Percentiles rank a stretch among this genome's conserved stretches.
Conservation (phyloP, 2,888 invertebrate species). For the Crematogaster levior region DNA sequence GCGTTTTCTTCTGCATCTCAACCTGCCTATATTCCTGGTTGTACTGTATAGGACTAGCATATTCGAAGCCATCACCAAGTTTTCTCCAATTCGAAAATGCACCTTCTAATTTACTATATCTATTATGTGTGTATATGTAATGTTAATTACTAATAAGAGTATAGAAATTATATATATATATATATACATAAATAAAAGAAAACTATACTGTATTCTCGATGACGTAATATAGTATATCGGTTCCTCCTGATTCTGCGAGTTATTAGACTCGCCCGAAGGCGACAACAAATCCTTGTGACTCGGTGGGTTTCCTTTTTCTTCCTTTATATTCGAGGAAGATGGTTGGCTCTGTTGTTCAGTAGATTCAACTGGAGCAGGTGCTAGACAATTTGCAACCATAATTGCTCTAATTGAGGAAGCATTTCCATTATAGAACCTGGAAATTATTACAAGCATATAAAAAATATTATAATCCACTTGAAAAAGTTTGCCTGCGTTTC, state of each 20-base stretch:
- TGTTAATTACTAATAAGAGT: slow-evolving; percentile 12
- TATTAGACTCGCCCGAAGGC: slow-evolving; percentile 63
- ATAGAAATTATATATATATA: slow-evolving; percentile 6
- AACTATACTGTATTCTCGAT: slow-evolving; percentile 82
- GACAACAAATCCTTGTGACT: slow-evolving; percentile 86
- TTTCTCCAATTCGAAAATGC: slow-evolving; percentile 84
- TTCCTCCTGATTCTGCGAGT: slow-evolving; percentile 67
- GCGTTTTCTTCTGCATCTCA: slow-evolving; percentile 84
- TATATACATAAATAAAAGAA: slow-evolving; percentile 1
- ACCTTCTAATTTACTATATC: slow-evolving; percentile 82
- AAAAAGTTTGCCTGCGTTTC: not conserved
- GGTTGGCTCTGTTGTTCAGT: slow-evolving; percentile 78
- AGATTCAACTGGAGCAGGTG: slow-evolving; percentile 82
- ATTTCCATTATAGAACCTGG: slow-evolving; percentile 91
- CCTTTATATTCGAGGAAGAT: slow-evolving; percentile 77
- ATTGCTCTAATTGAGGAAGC: slow-evolving; percentile 92
- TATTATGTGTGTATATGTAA: slow-evolving; percentile 54
- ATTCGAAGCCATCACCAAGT: slow-evolving; percentile 85
- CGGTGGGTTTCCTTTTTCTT: slow-evolving; percentile 86
- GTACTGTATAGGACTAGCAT: slow-evolving; percentile 88
- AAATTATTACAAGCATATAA: slow-evolving; percentile 13
- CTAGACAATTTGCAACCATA: slow-evolving; percentile 91
- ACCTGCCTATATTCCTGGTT: slow-evolving; percentile 88
- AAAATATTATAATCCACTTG: not conserved
- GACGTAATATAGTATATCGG: slow-evolving; percentile 82